These are phyloP conservation scores for Hydrotaea diabolus DNA, from an alignment of 2,888 invertebrate species.

Conservation along the genomic window DNA sequence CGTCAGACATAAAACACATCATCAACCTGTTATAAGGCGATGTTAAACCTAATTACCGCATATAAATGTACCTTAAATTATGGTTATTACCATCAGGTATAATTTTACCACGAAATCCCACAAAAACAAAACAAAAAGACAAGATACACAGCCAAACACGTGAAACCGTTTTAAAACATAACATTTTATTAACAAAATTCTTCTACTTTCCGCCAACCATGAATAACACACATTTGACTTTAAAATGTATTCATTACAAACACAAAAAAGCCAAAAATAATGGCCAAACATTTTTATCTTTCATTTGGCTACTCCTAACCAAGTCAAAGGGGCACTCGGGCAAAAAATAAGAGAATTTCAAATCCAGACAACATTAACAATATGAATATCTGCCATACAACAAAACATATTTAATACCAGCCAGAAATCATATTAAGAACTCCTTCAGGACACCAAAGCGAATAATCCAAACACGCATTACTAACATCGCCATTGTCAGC, in stretches of 20 bases:
- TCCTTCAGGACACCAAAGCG: slow-evolving; percentile 73
- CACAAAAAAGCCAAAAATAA: too few species aligned
- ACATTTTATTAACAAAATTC: slow-evolving; percentile 47
- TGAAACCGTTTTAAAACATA: slow-evolving; percentile 49
- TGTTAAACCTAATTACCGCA: slow-evolving; percentile 54
- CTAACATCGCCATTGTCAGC: slow-evolving; percentile 50
- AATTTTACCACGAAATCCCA: background rate
- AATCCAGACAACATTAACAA: too few species aligned
- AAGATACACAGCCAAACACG: background rate
- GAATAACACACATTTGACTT: slow-evolving; percentile 27
- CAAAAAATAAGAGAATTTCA: too few species aligned
- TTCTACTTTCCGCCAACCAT: background rate
- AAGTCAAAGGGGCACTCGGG: too few species aligned
- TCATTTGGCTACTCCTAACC: too few species aligned
- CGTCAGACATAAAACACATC: too few species aligned
- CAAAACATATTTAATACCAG: slow-evolving; percentile 65
- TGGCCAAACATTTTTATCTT: too few species aligned
- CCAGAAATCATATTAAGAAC: slow-evolving; percentile 76
- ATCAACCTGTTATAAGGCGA: slow-evolving; percentile 45
- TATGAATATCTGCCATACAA: too few species aligned
- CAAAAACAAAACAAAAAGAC: background rate
- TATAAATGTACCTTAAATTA: slow-evolving; percentile 48
- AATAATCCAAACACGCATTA: slow-evolving; percentile 72
- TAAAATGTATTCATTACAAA: background rate
- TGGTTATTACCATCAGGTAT: slow-evolving; percentile 46